A percentile compares a stretch with the other conserved stretches of the same genome.
phyloP scores from a whole-genome alignment of 1,140 invertebrate genomes.

The Acromyrmex echinatior region DNA sequence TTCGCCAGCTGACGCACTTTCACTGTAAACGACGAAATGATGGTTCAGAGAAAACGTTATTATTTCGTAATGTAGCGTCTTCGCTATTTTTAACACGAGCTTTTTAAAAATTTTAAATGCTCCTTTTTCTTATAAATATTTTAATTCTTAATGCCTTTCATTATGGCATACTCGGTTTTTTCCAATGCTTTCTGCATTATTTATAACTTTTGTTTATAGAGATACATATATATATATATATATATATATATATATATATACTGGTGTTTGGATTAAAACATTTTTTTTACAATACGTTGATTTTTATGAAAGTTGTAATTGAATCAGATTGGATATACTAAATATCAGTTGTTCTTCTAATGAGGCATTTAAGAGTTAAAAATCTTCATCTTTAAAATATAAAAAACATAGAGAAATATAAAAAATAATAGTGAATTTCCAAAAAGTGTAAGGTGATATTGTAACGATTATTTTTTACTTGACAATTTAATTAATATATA shows the following conservation, averaged over 20 bases:
- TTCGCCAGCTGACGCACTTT: conserved; percentile 62
- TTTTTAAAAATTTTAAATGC: not conserved
- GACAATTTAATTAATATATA: conserved; percentile 8
- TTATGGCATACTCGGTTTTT: no score
- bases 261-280: no score
- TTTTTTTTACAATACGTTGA: no score
- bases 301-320: no score
- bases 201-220: no score
- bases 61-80: not conserved
- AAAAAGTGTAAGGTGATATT: not conserved
- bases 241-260: no score
- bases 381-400: not conserved
- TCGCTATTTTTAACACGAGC: not conserved
- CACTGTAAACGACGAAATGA: not conserved
- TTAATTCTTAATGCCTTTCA: not conserved
- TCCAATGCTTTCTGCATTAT: no score
- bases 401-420: not conserved
- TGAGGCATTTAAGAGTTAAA: no score
- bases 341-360: no score
- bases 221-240: no score
- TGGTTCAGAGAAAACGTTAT: not conserved
- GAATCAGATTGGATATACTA: no score
- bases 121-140: not conserved
- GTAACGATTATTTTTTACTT: not conserved
- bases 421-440: not conserved